Conservation (phyloP, 2,797 vertebrate genomes). For the Cirrhinus mrigala region DNA sequence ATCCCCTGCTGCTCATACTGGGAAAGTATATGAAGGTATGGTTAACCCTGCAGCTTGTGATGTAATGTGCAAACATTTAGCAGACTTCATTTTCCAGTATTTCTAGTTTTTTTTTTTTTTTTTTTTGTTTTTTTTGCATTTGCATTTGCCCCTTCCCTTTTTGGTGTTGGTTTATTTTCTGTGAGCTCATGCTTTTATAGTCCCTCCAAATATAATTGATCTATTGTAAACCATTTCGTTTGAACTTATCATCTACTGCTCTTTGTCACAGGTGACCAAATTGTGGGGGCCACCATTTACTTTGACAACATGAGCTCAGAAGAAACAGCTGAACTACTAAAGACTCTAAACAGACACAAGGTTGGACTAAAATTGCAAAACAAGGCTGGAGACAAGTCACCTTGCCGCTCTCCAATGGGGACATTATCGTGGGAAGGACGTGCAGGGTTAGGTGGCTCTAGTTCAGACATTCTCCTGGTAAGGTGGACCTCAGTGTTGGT, state of each 20-base stretch:
- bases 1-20: constrained; percentile 88
- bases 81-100: background rate
- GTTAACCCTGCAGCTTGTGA: background rate
- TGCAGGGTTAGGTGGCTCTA: constrained; percentile 75
- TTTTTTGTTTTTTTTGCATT: background rate
- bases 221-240: background rate
- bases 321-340: constrained; percentile 88
- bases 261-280: constrained; percentile 86
- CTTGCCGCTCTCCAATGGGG: constrained; percentile 83
- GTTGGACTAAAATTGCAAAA: constrained; percentile 94
- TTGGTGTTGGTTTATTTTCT: background rate
- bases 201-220: background rate
- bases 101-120: background rate
- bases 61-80: background rate
- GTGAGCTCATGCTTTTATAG: background rate
- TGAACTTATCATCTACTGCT: background rate
- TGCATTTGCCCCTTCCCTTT: background rate
- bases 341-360: constrained; percentile 88
- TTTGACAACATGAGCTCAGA: constrained; percentile 93
- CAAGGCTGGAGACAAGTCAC: constrained; percentile 86
- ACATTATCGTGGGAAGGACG: constrained; percentile 81
- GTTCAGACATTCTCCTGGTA: constrained; percentile 91
- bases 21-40: constrained; percentile 90
- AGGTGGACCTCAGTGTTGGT: constrained; percentile 60
- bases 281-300: constrained; percentile 94